Evolutionary conservation across 2,888 invertebrate species (phyloP).

Genomic region (Volucella inanis): DNA sequence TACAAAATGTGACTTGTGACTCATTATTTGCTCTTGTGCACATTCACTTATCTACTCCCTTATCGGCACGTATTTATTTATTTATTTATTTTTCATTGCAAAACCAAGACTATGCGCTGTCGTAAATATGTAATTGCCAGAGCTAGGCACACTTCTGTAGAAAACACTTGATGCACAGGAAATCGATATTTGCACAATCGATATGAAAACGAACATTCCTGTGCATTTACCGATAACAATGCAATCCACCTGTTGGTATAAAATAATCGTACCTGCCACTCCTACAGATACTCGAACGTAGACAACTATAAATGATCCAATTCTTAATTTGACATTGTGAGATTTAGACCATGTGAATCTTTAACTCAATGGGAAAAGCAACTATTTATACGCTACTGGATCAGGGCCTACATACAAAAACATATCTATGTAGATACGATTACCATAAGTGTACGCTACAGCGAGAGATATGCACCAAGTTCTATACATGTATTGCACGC

Average conservation of each 20-base stretch:
- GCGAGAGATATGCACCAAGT: conserved; percentile 45
- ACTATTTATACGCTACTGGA: conserved; percentile 54
- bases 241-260: conserved; percentile 45
- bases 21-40: background rate
- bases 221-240: conserved; percentile 30
- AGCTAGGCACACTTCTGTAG: background rate
- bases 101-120: too few relatives aligned
- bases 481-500: background rate
- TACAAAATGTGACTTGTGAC: background rate
- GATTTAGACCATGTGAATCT: conserved; percentile 65
- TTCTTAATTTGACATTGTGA: conserved; percentile 33
- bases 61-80: background rate
- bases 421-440: background rate
- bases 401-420: conserved; percentile 29
- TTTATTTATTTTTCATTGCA: too few relatives aligned
- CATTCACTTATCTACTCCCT: conserved; percentile 1
- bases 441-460: background rate
- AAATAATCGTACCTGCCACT: conserved; percentile 33
- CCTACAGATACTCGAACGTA: background rate
- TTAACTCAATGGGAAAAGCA: conserved; percentile 42
- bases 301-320: conserved; percentile 5
- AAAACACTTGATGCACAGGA: conserved; percentile 7
- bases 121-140: background rate
- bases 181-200: conserved; percentile 30
- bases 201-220: conserved; percentile 2